phyloP scores from a whole-genome alignment of 1,140 invertebrate species.

The Atopsyche davidsoni region DNA sequence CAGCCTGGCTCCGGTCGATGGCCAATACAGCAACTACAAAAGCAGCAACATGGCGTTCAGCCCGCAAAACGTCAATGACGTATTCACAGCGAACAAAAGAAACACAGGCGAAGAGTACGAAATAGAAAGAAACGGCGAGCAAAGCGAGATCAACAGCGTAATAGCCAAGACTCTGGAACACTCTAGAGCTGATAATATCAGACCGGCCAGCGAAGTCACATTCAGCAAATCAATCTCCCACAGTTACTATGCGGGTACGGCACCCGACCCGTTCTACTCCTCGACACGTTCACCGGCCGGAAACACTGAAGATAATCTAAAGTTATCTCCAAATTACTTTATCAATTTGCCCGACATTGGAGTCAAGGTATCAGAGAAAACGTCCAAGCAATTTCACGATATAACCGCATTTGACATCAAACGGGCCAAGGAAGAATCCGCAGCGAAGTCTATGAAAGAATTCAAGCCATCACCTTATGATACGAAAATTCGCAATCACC shows the following conservation, averaged over 20 bases:
- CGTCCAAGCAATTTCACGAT: conserved; percentile 17
- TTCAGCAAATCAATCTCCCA: conserved; percentile 29
- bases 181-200: neutral
- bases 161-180: conserved; percentile 7
- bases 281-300: conserved; percentile 2
- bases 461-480: conserved; percentile 7
- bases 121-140: conserved; percentile 1
- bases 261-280: conserved; percentile 24
- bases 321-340: conserved; percentile 27
- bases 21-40: conserved; percentile 45
- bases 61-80: conserved; percentile 48
- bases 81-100: conserved; percentile 33
- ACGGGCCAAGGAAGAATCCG: conserved; percentile 7
- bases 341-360: neutral
- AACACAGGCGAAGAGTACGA: conserved; percentile 17
- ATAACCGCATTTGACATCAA: conserved; percentile 19
- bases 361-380: conserved; percentile 20
- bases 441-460: conserved; percentile 1
- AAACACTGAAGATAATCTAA: neutral
- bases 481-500: conserved; percentile 25
- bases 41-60: conserved; percentile 47
- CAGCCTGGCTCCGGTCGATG: conserved; percentile 33
- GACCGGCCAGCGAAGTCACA: conserved; percentile 16
- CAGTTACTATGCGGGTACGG: conserved; percentile 29
- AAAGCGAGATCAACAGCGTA: conserved; percentile 19